A percentile compares a stretch with the other conserved stretches of the same genome.
Evolutionary conservation across 2,797 vertebrate species (phyloP).

Genomic region (Anas georgica): DNA sequence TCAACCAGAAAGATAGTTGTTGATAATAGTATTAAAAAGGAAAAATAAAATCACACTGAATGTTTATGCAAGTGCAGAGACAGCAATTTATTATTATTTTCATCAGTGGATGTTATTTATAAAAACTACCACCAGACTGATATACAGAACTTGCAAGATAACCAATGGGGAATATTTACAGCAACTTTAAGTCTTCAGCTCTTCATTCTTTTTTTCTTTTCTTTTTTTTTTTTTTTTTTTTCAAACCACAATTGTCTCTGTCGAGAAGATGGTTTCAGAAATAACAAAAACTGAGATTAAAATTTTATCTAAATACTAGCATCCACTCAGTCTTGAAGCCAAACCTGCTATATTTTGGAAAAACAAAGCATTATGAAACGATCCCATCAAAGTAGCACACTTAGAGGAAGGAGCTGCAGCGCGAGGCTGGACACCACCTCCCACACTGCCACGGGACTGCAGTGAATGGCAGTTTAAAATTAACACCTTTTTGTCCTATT

Average conservation of each 20-base stretch:
- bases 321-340: not conserved
- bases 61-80: not conserved
- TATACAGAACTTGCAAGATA: not conserved
- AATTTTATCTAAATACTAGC: not conserved
- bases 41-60: not conserved
- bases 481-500: not conserved
- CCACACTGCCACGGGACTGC: not conserved
- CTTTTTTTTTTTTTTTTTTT: not conserved
- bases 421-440: rapidly evolving
- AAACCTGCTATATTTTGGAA: not conserved
- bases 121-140: not conserved
- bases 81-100: not conserved
- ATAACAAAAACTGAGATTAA: not conserved
- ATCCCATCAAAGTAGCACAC: rapidly evolving
- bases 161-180: not conserved
- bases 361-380: not conserved
- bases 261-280: not conserved
- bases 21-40: not conserved
- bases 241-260: not conserved
- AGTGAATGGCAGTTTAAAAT: not conserved
- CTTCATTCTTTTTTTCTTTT: not conserved
- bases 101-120: not conserved
- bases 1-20: not conserved
- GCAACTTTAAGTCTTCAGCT: not conserved
- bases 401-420: rapidly evolving